These are phyloP conservation scores for Antheraea assamensis DNA, from an alignment of 2,888 invertebrate genomes.

Conservation along the genomic window DNA sequence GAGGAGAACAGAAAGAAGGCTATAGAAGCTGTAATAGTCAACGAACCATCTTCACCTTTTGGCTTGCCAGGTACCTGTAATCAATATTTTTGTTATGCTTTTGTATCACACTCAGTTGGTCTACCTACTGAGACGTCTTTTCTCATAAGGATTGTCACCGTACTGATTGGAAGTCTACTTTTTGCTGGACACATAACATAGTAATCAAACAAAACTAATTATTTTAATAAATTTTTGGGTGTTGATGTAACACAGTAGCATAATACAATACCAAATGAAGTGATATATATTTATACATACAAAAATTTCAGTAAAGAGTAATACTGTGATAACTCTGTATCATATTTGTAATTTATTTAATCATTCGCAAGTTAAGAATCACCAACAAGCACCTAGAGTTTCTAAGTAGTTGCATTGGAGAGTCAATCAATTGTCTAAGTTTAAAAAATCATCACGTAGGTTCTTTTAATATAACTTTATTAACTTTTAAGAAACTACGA, in stretches of 20 bases:
- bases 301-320: not conserved
- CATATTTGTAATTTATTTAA: too few relatives aligned
- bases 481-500: too few relatives aligned
- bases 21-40: constrained; percentile 54
- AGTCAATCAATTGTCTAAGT: too few relatives aligned
- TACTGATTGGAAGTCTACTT: not conserved
- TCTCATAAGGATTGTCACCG: not conserved
- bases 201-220: not conserved
- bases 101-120: not conserved
- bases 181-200: not conserved
- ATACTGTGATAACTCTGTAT: not conserved
- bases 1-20: constrained; percentile 71
- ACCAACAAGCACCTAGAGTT: too few relatives aligned
- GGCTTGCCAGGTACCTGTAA: constrained; percentile 57
- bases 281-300: too few relatives aligned
- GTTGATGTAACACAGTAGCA: too few relatives aligned
- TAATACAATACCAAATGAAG: too few relatives aligned
- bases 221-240: not conserved
- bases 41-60: constrained; percentile 48
- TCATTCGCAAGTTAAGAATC: too few relatives aligned
- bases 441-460: too few relatives aligned
- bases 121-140: not conserved
- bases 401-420: too few relatives aligned
- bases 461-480: too few relatives aligned
- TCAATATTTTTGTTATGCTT: not conserved